Conservation (phyloP, 2,888 invertebrate genomes). For the Punctoribates punctum region DNA sequence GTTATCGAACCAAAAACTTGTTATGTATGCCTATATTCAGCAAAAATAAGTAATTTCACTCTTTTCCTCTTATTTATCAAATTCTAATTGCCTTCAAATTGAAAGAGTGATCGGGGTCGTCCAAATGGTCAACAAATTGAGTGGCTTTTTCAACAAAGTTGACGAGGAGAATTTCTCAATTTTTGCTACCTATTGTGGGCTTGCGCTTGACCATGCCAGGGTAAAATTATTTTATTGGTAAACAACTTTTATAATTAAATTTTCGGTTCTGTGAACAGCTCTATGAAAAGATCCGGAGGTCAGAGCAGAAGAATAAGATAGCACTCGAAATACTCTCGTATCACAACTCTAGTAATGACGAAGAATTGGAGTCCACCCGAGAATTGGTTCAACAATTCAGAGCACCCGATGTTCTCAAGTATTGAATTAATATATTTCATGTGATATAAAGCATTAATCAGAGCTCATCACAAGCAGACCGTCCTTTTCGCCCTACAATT, state of each 20-base stretch:
- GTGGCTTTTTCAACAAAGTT: slow-evolving; percentile 60
- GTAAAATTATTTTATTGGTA: slow-evolving; percentile 45
- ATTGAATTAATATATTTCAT: not conserved
- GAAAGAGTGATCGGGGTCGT: slow-evolving; percentile 72
- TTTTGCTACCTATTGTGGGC: slow-evolving; percentile 78
- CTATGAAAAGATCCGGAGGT: slow-evolving; percentile 74
- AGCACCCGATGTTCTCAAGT: slow-evolving; percentile 6
- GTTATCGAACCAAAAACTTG: slow-evolving; percentile 66
- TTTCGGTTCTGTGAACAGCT: slow-evolving; percentile 53
- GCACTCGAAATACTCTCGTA: slow-evolving; percentile 78
- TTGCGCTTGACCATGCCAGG: slow-evolving; percentile 79
- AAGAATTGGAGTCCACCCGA: slow-evolving; percentile 60
- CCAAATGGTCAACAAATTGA: slow-evolving; percentile 72
- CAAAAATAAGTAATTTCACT: slow-evolving; percentile 59
- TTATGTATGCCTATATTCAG: slow-evolving; percentile 84
- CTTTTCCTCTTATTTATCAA: not conserved
- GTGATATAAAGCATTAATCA: not conserved
- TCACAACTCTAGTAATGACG: slow-evolving; percentile 69
- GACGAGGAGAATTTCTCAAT: slow-evolving; percentile 78
- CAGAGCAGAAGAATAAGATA: slow-evolving; percentile 74
- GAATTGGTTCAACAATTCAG: not conserved
- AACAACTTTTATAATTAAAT: not conserved
- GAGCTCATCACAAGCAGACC: not conserved
- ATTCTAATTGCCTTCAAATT: not conserved
- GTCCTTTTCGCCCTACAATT: slow-evolving; percentile 3